Evolutionary conservation across 2,888 invertebrate genomes (phyloP).

Genomic region (Melitaea athalia): DNA sequence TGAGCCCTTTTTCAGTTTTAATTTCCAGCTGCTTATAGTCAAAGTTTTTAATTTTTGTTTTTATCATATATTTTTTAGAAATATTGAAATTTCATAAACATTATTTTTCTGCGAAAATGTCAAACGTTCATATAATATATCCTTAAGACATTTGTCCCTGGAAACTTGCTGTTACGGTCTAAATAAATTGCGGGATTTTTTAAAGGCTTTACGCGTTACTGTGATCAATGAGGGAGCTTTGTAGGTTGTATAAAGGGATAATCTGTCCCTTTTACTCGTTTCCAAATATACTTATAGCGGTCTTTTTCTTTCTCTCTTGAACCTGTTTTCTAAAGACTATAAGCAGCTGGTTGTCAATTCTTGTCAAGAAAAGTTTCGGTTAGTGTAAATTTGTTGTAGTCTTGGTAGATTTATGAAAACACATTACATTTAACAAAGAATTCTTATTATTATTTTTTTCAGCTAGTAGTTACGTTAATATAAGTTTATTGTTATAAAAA

Average conservation of each 20-base stretch:
- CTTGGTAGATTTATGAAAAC: background rate
- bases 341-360: conserved; percentile 66
- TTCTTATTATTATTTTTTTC: too few species aligned
- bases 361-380: conserved; percentile 64
- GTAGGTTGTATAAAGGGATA: conserved; percentile 71
- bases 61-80: background rate
- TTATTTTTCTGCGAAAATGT: background rate
- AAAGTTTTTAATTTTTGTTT: too few species aligned
- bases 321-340: conserved; percentile 58
- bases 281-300: conserved; percentile 38
- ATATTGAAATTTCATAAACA: background rate
- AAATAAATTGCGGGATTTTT: conserved; percentile 78
- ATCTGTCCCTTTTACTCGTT: conserved; percentile 52
- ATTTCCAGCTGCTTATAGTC: too few species aligned
- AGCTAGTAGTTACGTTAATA: background rate
- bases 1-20: too few species aligned
- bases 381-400: conserved; percentile 51
- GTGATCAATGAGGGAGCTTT: conserved; percentile 77
- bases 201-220: conserved; percentile 75
- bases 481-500: background rate
- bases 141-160: conserved; percentile 18
- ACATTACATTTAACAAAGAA: too few species aligned
- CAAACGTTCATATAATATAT: conserved; percentile 13
- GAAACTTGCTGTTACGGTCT: conserved; percentile 63
- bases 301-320: conserved; percentile 52